Evolutionary conservation across 1,140 invertebrate species (phyloP), one percentile per base, ranked within the genome.

Genomic region (Agrypnia vestita): DNA sequence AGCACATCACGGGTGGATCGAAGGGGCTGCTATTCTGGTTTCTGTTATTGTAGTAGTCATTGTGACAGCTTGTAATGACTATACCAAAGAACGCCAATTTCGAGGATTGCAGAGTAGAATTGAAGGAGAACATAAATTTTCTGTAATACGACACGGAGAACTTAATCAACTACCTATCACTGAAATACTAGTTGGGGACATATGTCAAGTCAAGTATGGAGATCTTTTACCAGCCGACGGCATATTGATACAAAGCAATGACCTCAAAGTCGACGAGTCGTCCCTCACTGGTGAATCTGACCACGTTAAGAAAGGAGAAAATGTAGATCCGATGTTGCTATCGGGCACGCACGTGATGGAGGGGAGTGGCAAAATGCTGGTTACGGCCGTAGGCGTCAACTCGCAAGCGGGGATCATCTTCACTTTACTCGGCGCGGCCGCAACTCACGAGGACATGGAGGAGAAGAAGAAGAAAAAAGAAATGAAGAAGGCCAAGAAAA

Each of bases 341-440:
- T 94, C 93, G 79, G 93, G 92, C 9, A 84, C 80, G 46, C 83
- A 84, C 49, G 76, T 84, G 6, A 96, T 96, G 95, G 95, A 96
- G 86, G 95, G 95, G 9, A 95, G 94, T 88, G 95, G 94, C 10
- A 94, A 94, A 86, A 95, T 96, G 92, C 84, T 96, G 69, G 94
- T 96, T n/a, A 92, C 93, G 35, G 95, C 95, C 47, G 95, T 96
- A n/a, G 95, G 95, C 78, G 90, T 95, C 73, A 95, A 95, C 85
- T 96, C 95, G 25, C 95, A 96, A 85, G 94, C 95, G 56, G 95
- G 95, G 81, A 96, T 96, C 79, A 96, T 96, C 78, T 95, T 96
- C 86, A 93, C 94, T 25, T 88, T 96, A 0, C 89, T 96, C 10
- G 82, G 82, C 7, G 82, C 80, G 46, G 71, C 82, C 11, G 94